These are phyloP conservation scores for Cabera pusaria DNA, from an alignment of 2,888 invertebrate species.

Conservation along the genomic window DNA sequence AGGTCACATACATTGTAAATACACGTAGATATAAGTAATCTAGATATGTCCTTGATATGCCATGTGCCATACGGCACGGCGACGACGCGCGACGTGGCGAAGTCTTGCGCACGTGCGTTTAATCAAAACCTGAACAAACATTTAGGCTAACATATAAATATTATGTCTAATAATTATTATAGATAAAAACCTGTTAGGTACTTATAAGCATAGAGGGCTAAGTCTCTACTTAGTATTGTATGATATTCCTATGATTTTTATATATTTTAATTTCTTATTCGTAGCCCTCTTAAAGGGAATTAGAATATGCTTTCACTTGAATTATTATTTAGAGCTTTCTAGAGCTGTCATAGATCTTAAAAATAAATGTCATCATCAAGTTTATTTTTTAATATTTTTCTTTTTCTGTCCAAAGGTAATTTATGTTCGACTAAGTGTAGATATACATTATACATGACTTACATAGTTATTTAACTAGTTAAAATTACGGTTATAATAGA, in stretches of 20 bases:
- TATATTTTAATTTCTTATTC: too few relatives aligned
- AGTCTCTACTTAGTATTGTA: too few relatives aligned
- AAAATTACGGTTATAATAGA: too few relatives aligned
- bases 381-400: slow-evolving; percentile 35
- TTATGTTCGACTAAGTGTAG: slow-evolving; percentile 17
- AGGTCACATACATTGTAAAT: slow-evolving; percentile 58
- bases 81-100: slow-evolving; percentile 27
- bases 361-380: too few relatives aligned
- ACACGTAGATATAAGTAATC: slow-evolving; percentile 32
- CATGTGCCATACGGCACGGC: too few relatives aligned
- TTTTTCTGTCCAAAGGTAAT: slow-evolving; percentile 64
- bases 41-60: slow-evolving; percentile 25
- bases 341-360: too few relatives aligned
- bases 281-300: too few relatives aligned
- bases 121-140: slow-evolving; percentile 61
- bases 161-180: slow-evolving; percentile 22
- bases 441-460: too few relatives aligned
- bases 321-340: too few relatives aligned
- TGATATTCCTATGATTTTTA: too few relatives aligned
- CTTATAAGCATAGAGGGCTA: slow-evolving; percentile 15
- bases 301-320: too few relatives aligned
- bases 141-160: slow-evolving; percentile 46
- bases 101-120: slow-evolving; percentile 66
- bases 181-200: slow-evolving; percentile 14
- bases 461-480: too few relatives aligned